Conservation (phyloP, 30 jellyfish, hydroid and myxozoan genomes). For the Aurelia coerulea region DNA sequence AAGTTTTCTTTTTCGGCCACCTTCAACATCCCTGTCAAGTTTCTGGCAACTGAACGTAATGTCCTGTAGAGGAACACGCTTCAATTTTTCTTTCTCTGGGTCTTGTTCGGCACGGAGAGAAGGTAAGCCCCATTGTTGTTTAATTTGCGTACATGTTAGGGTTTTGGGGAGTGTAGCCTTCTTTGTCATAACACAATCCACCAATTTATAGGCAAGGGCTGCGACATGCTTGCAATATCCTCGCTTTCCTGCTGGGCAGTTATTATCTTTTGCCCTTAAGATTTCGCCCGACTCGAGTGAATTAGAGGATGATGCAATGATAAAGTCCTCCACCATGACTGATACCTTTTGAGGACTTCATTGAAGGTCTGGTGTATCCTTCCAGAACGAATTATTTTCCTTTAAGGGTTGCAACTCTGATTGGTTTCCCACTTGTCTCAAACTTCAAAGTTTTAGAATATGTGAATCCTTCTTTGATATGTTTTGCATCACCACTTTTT, state of each 20-base stretch:
- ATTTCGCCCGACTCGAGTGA: not conserved
- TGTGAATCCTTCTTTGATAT: slow-evolving; percentile 1
- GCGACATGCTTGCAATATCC: slow-evolving; percentile 32
- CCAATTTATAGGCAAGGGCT: slow-evolving; percentile 27
- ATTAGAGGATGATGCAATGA: slow-evolving; percentile 3
- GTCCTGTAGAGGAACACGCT: slow-evolving; percentile 24
- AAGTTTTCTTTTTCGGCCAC: not conserved
- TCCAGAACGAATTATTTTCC: slow-evolving; percentile 9
- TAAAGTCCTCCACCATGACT: slow-evolving; percentile 26
- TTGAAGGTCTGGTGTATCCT: slow-evolving; percentile 30
- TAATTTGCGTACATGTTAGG: slow-evolving; percentile 1
- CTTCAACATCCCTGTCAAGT: not conserved
- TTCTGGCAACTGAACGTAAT: not conserved
- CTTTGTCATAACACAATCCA: not conserved
- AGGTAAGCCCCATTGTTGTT: slow-evolving; percentile 33
- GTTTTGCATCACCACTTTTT: not conserved
- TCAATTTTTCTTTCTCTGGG: slow-evolving; percentile 7
- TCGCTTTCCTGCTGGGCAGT: slow-evolving; percentile 22
- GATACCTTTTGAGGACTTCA: slow-evolving; percentile 21
- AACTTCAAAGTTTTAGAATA: slow-evolving; percentile 22
- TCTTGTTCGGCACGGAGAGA: slow-evolving; percentile 30
- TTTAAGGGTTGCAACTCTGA: not conserved
- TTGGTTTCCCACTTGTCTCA: slow-evolving; percentile 33
- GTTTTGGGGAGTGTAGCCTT: not conserved
- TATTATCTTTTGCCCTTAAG: slow-evolving; percentile 21